Base-by-base conservation (phyloP, 2,113 vertebrate species). In the Cyprinus carpio region DNA sequence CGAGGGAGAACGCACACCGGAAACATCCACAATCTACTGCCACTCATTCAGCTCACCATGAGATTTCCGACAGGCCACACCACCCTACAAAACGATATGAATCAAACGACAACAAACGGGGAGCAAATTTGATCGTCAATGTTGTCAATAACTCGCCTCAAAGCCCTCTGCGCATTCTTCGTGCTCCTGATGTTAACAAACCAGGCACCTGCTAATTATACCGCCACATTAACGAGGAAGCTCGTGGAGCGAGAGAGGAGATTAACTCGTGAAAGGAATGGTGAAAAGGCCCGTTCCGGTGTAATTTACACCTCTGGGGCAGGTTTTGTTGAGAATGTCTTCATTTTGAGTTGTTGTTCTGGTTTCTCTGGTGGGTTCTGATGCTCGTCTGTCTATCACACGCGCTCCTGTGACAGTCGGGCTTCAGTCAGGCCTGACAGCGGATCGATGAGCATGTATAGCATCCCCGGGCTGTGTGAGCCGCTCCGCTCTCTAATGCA, bases 311-410 rank as follows among this genome's bases (percentile, higher is more conserved):
- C 16, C 40, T 67, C 25, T 29, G 31, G 54, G 56, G 20, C 76
- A 2, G 76, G 31, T 79, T 60, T 40, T 23, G 58, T 60, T 16
- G 31, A 79, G 76, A 5, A 25, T 20, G 31, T 87, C 60, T 82
- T 87, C 78, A 62, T 78, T 76, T 81, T 23, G 65, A 77, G 54
- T n/a, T 49, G 46, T 49, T 43, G 40, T 43, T 43, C 1, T 9
- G 40, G 9, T 43, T 49, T 49, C 46, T 49, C 46, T 49, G 46
- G 46, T 49, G 71, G 37, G 37, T 40, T 83, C 80, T 75, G 65
- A 56, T 29, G 80, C 84, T 78, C 79, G 71, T 69, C 77, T 64
- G 84, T 85, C 87, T 56, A 72, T 88, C 87, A 88, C 87, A 88
- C 58, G 54, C 11, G 75, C 51, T 82, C 75, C 16, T 79, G 84